These are phyloP conservation scores for Amblyjoppa fuscipennis DNA, from an alignment of 2,888 invertebrate species.

Conservation along the genomic window DNA sequence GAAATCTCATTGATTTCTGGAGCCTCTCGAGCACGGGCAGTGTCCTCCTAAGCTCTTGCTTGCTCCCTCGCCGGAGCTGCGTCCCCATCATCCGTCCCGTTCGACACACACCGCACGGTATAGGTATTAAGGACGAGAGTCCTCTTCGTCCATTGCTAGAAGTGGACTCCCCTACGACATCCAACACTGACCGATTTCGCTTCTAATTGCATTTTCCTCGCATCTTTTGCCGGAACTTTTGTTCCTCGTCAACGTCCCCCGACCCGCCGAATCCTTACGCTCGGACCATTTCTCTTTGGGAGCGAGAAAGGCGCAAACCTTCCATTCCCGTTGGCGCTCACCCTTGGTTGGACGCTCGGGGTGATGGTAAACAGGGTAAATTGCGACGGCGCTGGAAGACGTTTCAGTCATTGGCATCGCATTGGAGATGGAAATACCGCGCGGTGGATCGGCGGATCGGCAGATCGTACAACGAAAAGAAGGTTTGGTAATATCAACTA, in stretches of 20 bases:
- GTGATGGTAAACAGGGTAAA: background rate
- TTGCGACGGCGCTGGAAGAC: background rate
- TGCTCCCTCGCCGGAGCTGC: conserved; percentile 31
- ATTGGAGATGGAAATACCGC: background rate
- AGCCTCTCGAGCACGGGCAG: conserved; percentile 28
- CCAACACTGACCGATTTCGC: conserved; percentile 72
- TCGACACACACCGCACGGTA: conserved; percentile 7
- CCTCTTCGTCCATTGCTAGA: background rate
- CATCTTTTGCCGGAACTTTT: conserved; percentile 16
- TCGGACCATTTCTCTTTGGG: conserved; percentile 67
- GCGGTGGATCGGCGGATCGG: background rate
- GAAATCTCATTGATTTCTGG: conserved; percentile 71
- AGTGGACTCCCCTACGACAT: conserved; percentile 5
- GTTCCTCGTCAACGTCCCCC: background rate
- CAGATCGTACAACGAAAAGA: too few species aligned
- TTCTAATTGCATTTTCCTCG: conserved; percentile 77
- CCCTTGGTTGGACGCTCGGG: background rate
- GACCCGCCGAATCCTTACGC: conserved; percentile 68
- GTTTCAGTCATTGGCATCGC: background rate
- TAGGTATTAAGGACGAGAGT: background rate
- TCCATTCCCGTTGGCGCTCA: conserved; percentile 1
- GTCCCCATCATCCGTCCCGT: conserved; percentile 17
- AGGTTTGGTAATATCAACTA: too few species aligned
- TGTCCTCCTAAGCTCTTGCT: conserved; percentile 48
- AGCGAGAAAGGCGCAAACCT: background rate